Evolutionary conservation across 2,113 vertebrate species (phyloP).

Genomic region (Salvelinus sp.): DNA sequence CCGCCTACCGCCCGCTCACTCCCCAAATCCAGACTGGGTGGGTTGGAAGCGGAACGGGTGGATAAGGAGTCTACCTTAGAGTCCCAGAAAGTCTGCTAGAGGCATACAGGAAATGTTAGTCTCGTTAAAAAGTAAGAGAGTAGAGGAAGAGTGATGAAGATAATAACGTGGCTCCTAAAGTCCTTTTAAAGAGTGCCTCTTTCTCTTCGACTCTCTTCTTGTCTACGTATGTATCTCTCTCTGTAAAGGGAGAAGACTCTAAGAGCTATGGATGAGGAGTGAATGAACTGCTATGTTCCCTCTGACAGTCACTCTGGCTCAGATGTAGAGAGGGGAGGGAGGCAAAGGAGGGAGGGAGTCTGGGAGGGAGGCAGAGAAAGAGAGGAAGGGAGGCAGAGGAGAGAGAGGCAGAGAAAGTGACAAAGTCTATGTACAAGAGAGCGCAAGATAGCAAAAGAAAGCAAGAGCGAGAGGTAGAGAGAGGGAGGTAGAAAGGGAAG

Average conservation of each 20-base stretch:
- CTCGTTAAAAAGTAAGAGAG: not conserved
- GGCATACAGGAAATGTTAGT: not conserved
- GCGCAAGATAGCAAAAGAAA: not conserved
- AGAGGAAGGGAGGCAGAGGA: slow-evolving; percentile 29
- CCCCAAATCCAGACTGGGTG: slow-evolving; percentile 68
- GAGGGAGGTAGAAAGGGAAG: not conserved
- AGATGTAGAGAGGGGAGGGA: slow-evolving; percentile 18
- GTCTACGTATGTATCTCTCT: not conserved
- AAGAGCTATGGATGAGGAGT: slow-evolving; percentile 13
- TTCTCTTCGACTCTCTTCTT: not conserved
- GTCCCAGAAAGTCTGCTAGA: slow-evolving; percentile 11
- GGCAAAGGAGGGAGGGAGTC: slow-evolving; percentile 1
- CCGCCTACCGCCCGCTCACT: slow-evolving; percentile 59
- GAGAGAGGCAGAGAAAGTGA: slow-evolving; percentile 22
- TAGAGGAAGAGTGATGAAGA: not conserved
- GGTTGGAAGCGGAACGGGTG: not conserved
- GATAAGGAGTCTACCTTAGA: slow-evolving; percentile 6
- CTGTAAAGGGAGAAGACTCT: slow-evolving; percentile 8
- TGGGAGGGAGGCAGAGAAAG: not conserved
- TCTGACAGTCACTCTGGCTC: slow-evolving; percentile 58
- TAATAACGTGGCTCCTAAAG: not conserved
- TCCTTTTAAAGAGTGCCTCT: not conserved
- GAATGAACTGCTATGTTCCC: slow-evolving; percentile 44
- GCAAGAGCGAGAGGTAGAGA: not conserved
- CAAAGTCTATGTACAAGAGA: not conserved